These are phyloP conservation scores for Gortyna flavago DNA, from an alignment of 2,888 invertebrate species.

Conservation along the genomic window DNA sequence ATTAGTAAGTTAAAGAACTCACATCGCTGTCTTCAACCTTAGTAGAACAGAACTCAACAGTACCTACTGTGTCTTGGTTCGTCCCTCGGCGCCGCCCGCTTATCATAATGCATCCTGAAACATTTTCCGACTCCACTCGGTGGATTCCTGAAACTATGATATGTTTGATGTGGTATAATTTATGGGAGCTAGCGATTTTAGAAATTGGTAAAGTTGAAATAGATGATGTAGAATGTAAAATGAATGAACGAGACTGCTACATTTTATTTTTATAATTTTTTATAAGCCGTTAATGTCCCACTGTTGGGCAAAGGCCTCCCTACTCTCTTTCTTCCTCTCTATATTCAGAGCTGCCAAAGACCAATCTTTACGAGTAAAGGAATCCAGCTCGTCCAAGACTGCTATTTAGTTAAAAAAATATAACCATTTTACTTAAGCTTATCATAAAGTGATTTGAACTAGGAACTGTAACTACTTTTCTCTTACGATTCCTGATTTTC, in stretches of 20 bases:
- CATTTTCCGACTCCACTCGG: constrained; percentile 70
- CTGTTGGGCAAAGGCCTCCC: too few relatives aligned
- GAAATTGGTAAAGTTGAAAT: too few relatives aligned
- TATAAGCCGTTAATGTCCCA: background rate
- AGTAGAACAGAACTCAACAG: constrained; percentile 26
- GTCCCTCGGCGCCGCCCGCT: constrained; percentile 54
- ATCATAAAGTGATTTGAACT: background rate
- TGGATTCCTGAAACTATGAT: constrained; percentile 63
- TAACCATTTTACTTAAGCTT: background rate
- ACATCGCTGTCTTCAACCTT: background rate
- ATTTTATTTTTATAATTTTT: background rate
- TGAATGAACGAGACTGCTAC: too few relatives aligned
- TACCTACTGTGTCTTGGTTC: constrained; percentile 11
- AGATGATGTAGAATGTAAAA: background rate
- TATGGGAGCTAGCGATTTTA: constrained; percentile 30
- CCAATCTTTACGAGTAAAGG: background rate
- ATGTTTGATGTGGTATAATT: constrained; percentile 33
- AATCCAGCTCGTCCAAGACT: background rate
- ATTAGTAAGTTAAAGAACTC: background rate
- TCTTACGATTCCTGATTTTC: background rate
- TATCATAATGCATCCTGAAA: constrained; percentile 75
- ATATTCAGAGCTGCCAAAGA: too few relatives aligned
- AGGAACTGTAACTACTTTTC: background rate
- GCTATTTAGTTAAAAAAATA: background rate
- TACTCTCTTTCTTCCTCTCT: too few relatives aligned